These are phyloP conservation scores for Zonitis immaculata DNA, from an alignment of 2,888 invertebrate species.

Conservation along the genomic window DNA sequence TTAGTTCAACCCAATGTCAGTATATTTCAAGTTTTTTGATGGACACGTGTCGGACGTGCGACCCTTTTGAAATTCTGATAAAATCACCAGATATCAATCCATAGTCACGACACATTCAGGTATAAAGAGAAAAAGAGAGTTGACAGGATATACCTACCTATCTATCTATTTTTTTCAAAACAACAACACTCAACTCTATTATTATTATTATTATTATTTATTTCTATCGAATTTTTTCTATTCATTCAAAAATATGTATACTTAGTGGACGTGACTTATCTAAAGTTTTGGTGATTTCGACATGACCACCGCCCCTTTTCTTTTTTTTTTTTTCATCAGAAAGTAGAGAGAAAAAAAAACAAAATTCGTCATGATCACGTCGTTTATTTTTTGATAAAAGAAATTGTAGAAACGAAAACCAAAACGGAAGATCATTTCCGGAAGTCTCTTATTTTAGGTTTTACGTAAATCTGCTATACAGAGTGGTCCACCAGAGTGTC, in stretches of 20 bases:
- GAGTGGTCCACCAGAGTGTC: too few relatives aligned
- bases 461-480: too few relatives aligned
- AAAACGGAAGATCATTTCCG: neutral
- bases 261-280: neutral
- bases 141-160: neutral
- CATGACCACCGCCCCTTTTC: neutral
- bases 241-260: too few relatives aligned
- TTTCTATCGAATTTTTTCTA: too few relatives aligned
- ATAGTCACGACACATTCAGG: neutral
- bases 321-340: too few relatives aligned
- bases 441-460: too few relatives aligned
- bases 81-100: neutral
- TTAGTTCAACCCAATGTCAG: too few relatives aligned
- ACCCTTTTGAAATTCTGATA: conserved; percentile 1
- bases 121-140: neutral
- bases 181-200: too few relatives aligned
- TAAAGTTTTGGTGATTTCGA: neutral
- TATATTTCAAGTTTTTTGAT: too few relatives aligned
- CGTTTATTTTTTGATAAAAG: neutral
- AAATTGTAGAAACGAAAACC: neutral
- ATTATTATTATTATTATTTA: too few relatives aligned
- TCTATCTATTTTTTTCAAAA: too few relatives aligned
- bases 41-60: conserved; percentile 4
- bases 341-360: too few relatives aligned
- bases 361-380: neutral